Evolutionary conservation across 2,797 vertebrate species (phyloP), one percentile per base, ranked within the genome.

Genomic region (Cichlasoma orientale): DNA sequence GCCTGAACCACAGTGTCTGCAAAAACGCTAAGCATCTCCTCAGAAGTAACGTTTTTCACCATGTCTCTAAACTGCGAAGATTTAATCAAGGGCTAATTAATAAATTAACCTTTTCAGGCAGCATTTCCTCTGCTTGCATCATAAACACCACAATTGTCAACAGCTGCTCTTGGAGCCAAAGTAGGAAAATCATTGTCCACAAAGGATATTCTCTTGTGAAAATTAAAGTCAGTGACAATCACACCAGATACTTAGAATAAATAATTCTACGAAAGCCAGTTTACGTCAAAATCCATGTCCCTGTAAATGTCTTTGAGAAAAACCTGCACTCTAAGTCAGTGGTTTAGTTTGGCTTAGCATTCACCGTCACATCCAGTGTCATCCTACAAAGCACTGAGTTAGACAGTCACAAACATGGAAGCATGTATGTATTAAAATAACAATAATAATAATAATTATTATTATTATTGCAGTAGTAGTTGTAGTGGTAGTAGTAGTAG

Each of bases 71-170:
- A 72, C 66, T 31, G 7, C 50, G 23, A 4, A 75, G 73, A 29
- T 72, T 25, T 54, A 41, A 78, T 80, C 5, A 18, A 59, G 61
- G 18, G 19, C 19, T 78, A 61, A 50, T 47, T 47, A 27, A 10
- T 66, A 13, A 71, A 70, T 79, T 27, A 6, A 76, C 75, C 16
- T 4, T 4, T 79, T 52, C 63, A 70, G 7, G 9, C 14, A 8
- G 18, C 5, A 53, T 91, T 89, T 82, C 75, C 80, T 18, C 56
- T 44, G 36, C 56, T 89, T 82, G 69, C 79, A 79, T 89, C 84
- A 91, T 72, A 68, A 63, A 78, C 36, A 59, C 29, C 33, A 66
- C 36, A 33, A 38, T 23, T 53, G 21, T 71, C 75, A 33, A 72
- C 54, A 23, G 41, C 50, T 75, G 9, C 4, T 57, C 14, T 73